These are phyloP conservation scores for Melikaiella ostensackeni DNA, from an alignment of 2,888 invertebrate species.

Conservation along the genomic window DNA sequence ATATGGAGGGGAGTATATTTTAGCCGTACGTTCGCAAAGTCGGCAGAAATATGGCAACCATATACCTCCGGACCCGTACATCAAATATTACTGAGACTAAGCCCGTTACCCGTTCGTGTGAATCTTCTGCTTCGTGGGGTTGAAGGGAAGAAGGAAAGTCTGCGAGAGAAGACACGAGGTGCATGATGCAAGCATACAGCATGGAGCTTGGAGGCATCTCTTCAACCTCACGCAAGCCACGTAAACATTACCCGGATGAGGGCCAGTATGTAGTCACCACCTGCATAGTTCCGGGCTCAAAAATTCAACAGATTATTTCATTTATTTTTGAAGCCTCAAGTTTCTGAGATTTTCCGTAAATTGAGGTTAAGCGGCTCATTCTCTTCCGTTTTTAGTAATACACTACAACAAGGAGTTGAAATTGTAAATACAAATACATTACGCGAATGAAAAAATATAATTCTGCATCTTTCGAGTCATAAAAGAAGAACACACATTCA, in stretches of 20 bases:
- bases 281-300: constrained; percentile 20
- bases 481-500: too few relatives aligned
- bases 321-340: constrained; percentile 16
- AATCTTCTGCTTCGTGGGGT: constrained; percentile 31
- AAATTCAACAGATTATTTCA: constrained; percentile 40
- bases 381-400: too few relatives aligned
- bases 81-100: constrained; percentile 67
- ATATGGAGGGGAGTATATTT: constrained; percentile 67
- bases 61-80: constrained; percentile 66
- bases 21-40: constrained; percentile 66
- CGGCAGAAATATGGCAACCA: constrained; percentile 72
- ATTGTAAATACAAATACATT: too few relatives aligned
- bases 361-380: too few relatives aligned
- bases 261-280: constrained; percentile 6
- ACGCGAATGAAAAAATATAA: too few relatives aligned
- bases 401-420: too few relatives aligned
- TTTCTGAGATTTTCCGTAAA: background rate
- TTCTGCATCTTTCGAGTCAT: too few relatives aligned
- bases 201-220: constrained; percentile 20
- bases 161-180: background rate
- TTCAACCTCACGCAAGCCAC: background rate
- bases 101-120: constrained; percentile 45
- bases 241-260: background rate
- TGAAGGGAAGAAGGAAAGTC: constrained; percentile 29
- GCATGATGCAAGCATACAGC: constrained; percentile 5